Conservation (phyloP, 2,888 invertebrate species). For the Sipha maydis region DNA sequence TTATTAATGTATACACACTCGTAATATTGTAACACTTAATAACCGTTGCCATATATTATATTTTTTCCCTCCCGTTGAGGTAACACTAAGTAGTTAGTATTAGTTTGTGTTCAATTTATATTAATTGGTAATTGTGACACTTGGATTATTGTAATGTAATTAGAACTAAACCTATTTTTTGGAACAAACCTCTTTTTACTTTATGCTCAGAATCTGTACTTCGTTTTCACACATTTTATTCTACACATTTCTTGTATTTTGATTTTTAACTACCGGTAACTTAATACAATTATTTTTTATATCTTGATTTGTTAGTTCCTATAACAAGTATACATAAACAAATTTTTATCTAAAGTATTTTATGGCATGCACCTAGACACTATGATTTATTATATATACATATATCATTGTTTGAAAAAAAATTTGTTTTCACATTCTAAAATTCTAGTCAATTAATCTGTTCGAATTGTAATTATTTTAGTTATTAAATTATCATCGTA, state of each 20-base stretch:
- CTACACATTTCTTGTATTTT: background rate
- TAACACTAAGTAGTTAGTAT: background rate
- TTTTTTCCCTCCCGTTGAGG: too few relatives aligned
- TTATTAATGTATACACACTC: background rate
- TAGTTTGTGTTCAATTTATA: background rate
- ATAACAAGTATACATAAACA: background rate
- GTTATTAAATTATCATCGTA: background rate
- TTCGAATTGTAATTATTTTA: constrained; percentile 18
- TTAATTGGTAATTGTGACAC: background rate
- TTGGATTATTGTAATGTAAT: background rate
- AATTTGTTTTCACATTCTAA: background rate
- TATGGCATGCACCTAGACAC: background rate
- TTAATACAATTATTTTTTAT: background rate
- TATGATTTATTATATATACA: background rate
- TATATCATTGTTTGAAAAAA: background rate
- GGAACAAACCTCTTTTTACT: background rate
- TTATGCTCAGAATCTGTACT: background rate
- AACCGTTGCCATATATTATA: background rate
- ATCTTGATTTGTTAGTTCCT: background rate
- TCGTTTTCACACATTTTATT: background rate
- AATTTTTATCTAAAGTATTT: background rate
- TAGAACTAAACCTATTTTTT: background rate
- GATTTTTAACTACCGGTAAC: background rate
- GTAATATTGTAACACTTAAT: background rate
- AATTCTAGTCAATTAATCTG: constrained; percentile 45